A percentile compares a stretch with the other conserved stretches of the same genome.
phyloP scores from a whole-genome alignment of 2,797 vertebrate genomes.

The Cynodonichthys magdalenae region DNA sequence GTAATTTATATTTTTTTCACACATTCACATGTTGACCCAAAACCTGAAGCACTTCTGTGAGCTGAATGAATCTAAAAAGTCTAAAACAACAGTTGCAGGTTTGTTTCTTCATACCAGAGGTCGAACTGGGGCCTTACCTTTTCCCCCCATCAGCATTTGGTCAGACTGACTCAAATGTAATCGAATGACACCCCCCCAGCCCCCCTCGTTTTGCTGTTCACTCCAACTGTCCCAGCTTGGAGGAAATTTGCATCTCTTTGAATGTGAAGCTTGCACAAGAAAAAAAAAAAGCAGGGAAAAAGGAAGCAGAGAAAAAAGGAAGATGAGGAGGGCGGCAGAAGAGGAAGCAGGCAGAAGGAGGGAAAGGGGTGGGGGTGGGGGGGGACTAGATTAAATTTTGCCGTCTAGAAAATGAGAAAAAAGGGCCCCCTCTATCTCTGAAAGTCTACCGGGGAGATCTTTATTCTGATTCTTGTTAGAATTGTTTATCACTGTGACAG shows the following conservation, averaged over 20 bases:
- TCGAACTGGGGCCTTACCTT: constrained; percentile 6
- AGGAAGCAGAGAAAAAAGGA: constrained; percentile 57
- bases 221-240: constrained; percentile 89
- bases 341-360: constrained; percentile 32
- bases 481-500: constrained; percentile 99
- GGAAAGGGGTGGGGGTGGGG: constrained; percentile 65
- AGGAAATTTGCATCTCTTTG: constrained; percentile 98
- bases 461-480: constrained; percentile 99
- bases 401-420: constrained; percentile 99
- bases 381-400: constrained; percentile 98
- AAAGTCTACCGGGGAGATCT: constrained; percentile 99
- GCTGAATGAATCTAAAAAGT: background rate
- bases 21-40: background rate
- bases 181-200: background rate
- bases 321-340: constrained; percentile 34
- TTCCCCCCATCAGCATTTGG: background rate
- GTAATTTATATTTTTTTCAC: background rate
- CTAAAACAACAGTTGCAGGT: no score
- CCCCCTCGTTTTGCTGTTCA: constrained; percentile 87
- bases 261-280: constrained; percentile 89
- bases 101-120: no score
- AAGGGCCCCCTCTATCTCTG: constrained; percentile 90
- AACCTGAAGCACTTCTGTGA: background rate
- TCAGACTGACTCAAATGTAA: constrained; percentile 1
- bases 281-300: constrained; percentile 40